Evolutionary conservation across 2,888 invertebrate species (phyloP).

Genomic region (Drosophila tanythrix): DNA sequence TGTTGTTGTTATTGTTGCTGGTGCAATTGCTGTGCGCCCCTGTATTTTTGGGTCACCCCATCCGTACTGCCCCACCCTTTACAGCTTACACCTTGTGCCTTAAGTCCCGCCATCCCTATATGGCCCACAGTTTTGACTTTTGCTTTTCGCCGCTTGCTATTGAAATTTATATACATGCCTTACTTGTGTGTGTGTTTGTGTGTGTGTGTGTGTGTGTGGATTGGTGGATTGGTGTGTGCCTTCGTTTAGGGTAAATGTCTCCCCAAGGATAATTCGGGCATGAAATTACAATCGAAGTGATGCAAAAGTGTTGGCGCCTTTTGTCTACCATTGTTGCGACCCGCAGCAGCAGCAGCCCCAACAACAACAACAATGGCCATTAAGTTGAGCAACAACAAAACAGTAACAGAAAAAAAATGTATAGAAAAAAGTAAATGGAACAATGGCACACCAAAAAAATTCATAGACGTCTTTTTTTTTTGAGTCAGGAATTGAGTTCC

Average conservation of each 20-base stretch:
- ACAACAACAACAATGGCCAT: conserved; percentile 45
- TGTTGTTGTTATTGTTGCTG: conserved; percentile 29
- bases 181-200: conserved; percentile 16
- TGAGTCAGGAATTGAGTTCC: conserved; percentile 2
- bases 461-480: conserved; percentile 35
- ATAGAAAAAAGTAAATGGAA: conserved; percentile 36
- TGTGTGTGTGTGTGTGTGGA: conserved; percentile 25
- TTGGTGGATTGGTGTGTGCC: conserved; percentile 16
- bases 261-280: conserved; percentile 84
- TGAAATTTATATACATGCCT: conserved; percentile 67
- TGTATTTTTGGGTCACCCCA: conserved; percentile 31
- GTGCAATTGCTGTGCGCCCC: conserved; percentile 45
- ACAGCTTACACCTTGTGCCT: background rate
- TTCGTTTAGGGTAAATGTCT: conserved; percentile 79
- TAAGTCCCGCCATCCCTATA: conserved; percentile 12
- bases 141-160: conserved; percentile 60
- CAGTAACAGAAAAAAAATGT: conserved; percentile 16
- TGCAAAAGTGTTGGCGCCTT: conserved; percentile 75
- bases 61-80: background rate
- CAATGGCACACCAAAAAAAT: conserved; percentile 43
- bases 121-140: conserved; percentile 61
- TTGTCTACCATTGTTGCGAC: conserved; percentile 67
- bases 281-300: conserved; percentile 84
- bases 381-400: conserved; percentile 49
- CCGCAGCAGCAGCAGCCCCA: conserved; percentile 23